Evolutionary conservation across 2,113 vertebrate genomes (phyloP).

Genomic region (Callocephalon fimbriatum): DNA sequence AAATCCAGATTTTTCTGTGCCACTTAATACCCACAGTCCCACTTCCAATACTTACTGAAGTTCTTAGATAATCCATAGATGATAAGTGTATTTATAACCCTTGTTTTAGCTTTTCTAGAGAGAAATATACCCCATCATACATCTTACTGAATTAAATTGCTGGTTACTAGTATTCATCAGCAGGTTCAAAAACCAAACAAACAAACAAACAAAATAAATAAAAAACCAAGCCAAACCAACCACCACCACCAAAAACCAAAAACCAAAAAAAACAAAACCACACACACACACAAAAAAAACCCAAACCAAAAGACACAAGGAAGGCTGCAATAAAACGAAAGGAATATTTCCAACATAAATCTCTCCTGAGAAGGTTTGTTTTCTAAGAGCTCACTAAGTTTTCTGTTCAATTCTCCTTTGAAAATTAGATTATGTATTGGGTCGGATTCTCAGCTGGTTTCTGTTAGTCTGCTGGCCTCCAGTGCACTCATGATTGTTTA

Average conservation of each 20-base stretch:
- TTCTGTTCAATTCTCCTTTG: not conserved
- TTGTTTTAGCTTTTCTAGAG: not conserved
- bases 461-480: not conserved
- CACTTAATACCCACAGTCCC: not conserved
- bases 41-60: not conserved
- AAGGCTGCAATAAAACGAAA: no score
- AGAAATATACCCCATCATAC: not conserved
- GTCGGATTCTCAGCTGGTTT: not conserved
- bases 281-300: no score
- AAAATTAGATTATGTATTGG: rapidly evolving
- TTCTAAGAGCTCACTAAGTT: not conserved
- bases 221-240: no score
- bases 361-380: not conserved
- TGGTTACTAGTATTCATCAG: not conserved
- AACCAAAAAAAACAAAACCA: no score
- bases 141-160: not conserved
- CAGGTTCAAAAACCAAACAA: not conserved
- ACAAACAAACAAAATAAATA: no score
- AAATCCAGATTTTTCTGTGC: not conserved
- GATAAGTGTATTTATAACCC: not conserved
- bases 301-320: no score
- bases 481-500: not conserved
- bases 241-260: no score
- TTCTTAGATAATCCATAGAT: not conserved
- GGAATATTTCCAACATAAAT: not conserved